Percentiles rank a stretch among this genome's conserved stretches.
Evolutionary conservation across 2,113 vertebrate genomes (phyloP).

Genomic region (Dicaeum eximium): DNA sequence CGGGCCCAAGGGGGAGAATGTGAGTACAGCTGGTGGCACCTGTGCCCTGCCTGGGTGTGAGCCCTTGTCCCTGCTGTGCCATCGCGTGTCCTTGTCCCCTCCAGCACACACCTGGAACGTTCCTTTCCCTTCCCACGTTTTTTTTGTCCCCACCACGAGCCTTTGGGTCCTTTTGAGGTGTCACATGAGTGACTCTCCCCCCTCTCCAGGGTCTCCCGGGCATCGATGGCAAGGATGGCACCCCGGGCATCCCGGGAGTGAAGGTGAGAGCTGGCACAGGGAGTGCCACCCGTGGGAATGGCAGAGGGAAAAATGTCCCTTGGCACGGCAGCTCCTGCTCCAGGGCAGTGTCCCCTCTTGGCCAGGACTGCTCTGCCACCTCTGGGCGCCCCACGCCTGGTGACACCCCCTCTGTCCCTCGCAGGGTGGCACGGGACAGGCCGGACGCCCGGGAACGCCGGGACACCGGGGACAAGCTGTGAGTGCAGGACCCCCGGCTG

Average conservation of each 20-base stretch:
- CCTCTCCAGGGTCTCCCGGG: conserved; percentile 88
- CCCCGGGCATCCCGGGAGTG: conserved; percentile 87
- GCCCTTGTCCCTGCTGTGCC: neutral
- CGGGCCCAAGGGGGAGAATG: conserved; percentile 90
- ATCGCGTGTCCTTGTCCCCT: rapidly evolving
- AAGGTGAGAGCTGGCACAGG: conserved; percentile 75
- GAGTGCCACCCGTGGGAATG: rapidly evolving
- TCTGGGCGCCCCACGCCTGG: neutral
- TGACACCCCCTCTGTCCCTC: neutral
- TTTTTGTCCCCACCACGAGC: rapidly evolving
- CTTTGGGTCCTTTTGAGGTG: neutral
- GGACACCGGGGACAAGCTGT: conserved; percentile 90
- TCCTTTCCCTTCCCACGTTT: neutral
- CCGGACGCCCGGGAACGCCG: conserved; percentile 79
- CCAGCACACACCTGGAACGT: neutral
- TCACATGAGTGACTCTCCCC: neutral
- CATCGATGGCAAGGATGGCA: conserved; percentile 95
- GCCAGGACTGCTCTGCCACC: neutral
- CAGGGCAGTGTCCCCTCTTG: rapidly evolving
- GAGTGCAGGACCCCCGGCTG: neutral
- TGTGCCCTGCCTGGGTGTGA: rapidly evolving
- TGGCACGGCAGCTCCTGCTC: rapidly evolving
- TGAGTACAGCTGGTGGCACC: conserved; percentile 64
- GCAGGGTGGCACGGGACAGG: conserved; percentile 83
- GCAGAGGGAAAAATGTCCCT: rapidly evolving